A percentile compares a stretch with the other conserved stretches of the same genome.
Evolutionary conservation across 2,797 vertebrate genomes (phyloP).

Genomic region (Galaxias olidus): DNA sequence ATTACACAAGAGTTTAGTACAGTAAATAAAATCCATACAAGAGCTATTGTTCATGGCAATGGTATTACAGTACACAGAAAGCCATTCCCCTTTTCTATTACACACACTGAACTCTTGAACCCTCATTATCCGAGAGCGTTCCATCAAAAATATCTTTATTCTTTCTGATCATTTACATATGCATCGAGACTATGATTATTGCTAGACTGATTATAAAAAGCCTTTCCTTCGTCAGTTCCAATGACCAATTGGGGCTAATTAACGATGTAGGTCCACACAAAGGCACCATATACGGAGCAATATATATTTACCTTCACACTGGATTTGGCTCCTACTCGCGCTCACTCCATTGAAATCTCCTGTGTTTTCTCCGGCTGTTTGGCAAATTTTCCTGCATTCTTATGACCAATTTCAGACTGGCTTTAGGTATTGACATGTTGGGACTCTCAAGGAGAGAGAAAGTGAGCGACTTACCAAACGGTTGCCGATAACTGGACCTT

Average conservation of each 20-base stretch:
- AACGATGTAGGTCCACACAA: constrained; percentile 56
- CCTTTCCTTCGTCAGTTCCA: constrained; percentile 51
- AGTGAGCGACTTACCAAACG: constrained; percentile 12
- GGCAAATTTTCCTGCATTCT: too few species aligned
- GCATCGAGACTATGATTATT: constrained; percentile 68
- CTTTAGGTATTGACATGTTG: too few species aligned
- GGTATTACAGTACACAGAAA: constrained; percentile 30
- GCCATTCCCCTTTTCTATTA: constrained; percentile 57
- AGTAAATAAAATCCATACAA: constrained; percentile 55
- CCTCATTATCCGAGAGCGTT: constrained; percentile 58
- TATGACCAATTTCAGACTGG: too few species aligned
- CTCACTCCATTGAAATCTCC: too few species aligned
- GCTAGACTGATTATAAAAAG: constrained; percentile 64
- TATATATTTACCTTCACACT: constrained; percentile 27
- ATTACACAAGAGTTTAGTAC: constrained; percentile 43
- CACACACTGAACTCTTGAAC: constrained; percentile 74
- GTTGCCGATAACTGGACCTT: not conserved
- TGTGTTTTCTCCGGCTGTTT: too few species aligned
- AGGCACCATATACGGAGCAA: constrained; percentile 49
- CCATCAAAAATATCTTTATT: constrained; percentile 55
- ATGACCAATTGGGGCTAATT: constrained; percentile 68
- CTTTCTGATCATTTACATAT: constrained; percentile 69
- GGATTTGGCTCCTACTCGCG: not conserved
- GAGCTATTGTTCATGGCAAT: constrained; percentile 39
- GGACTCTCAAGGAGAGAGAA: not conserved